phyloP scores from a whole-genome alignment of 2,113 vertebrate species.

The Amblyornis subalaris region DNA sequence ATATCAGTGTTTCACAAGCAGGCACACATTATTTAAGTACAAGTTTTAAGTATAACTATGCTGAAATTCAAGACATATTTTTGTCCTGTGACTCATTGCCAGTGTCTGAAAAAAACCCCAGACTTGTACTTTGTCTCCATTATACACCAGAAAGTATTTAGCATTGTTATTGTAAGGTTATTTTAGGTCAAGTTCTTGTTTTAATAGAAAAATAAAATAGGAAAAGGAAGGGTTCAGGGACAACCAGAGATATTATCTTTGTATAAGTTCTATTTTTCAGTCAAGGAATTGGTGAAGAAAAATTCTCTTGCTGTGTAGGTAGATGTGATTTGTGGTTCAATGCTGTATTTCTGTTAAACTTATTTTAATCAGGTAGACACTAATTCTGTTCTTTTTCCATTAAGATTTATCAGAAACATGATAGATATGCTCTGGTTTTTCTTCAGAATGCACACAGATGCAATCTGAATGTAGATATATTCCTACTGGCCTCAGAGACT shows the following conservation, averaged over 20 bases:
- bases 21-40: not conserved
- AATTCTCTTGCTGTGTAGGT: not conserved
- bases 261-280: conserved; percentile 44
- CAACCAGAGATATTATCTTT: conserved; percentile 36
- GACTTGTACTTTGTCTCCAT: conserved; percentile 51
- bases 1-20: not conserved
- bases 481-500: not conserved
- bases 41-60: conserved; percentile 20
- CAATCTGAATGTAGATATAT: not conserved
- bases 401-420: not conserved
- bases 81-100: conserved; percentile 40
- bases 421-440: not conserved
- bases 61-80: conserved; percentile 46
- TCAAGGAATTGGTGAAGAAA: conserved; percentile 17
- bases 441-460: not conserved
- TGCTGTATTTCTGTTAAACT: not conserved
- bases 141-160: conserved; percentile 58
- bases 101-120: not conserved
- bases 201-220: conserved; percentile 55
- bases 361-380: not conserved
- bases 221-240: conserved; percentile 57
- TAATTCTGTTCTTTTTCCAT: not conserved
- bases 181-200: conserved; percentile 62
- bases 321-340: not conserved
- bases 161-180: conserved; percentile 65